phyloP scores from a whole-genome alignment of 2,888 invertebrate species.

The Leptopilina drosophilae region DNA sequence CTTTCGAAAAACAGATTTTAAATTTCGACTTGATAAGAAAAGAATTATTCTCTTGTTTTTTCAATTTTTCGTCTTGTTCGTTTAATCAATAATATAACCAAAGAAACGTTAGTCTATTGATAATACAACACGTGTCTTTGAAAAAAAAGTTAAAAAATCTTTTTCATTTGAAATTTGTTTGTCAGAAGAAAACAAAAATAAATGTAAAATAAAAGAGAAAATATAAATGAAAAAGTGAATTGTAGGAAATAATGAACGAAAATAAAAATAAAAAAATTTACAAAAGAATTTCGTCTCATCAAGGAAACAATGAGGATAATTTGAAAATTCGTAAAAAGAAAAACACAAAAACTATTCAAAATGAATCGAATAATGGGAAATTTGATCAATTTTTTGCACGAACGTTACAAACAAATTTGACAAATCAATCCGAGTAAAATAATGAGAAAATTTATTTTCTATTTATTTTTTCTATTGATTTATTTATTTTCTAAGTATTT shows the following conservation, averaged over 20 bases:
- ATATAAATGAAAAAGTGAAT: too few species aligned
- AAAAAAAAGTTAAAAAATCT: neutral
- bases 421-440: neutral
- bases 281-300: neutral
- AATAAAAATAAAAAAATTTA: neutral
- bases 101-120: conserved; percentile 4
- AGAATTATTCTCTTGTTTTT: neutral
- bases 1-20: too few species aligned
- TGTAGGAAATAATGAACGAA: neutral
- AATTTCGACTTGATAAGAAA: too few species aligned
- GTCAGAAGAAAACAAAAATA: too few species aligned
- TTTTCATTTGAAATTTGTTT: neutral
- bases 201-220: too few species aligned
- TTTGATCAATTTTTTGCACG: too few species aligned
- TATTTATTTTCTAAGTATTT: too few species aligned
- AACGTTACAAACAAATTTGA: too few species aligned
- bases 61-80: neutral
- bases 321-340: neutral
- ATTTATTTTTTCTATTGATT: too few species aligned
- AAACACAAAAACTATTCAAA: neutral
- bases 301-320: neutral
- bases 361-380: neutral
- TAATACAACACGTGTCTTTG: neutral
- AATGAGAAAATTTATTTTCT: neutral
- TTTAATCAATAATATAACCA: conserved; percentile 37